These are phyloP conservation scores for Epicampocera succincta DNA, from an alignment of 2,888 invertebrate species.

Conservation along the genomic window DNA sequence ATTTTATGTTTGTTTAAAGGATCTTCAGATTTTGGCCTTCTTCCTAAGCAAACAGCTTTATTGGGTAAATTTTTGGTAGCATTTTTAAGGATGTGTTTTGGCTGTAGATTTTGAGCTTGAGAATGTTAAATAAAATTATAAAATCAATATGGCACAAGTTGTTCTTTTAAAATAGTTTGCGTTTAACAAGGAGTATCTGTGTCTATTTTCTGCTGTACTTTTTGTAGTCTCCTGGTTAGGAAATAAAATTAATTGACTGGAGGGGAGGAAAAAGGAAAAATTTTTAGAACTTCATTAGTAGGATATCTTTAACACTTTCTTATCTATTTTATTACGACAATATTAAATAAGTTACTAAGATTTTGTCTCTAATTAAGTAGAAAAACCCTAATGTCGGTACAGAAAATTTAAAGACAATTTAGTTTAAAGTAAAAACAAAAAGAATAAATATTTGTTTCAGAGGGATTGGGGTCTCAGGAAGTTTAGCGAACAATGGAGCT, in stretches of 20 bases:
- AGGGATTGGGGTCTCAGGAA: too few relatives aligned
- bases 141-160: constrained; percentile 51
- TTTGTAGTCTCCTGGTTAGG: background rate
- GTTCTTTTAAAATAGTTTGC: constrained; percentile 13
- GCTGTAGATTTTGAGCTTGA: constrained; percentile 19
- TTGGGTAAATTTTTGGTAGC: constrained; percentile 2
- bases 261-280: constrained; percentile 31
- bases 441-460: too few relatives aligned
- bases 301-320: constrained; percentile 20
- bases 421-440: too few relatives aligned
- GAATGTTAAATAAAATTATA: constrained; percentile 49
- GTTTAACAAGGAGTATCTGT: background rate
- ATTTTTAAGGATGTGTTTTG: background rate
- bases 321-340: constrained; percentile 12
- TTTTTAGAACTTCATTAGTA: constrained; percentile 53
- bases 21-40: constrained; percentile 36
- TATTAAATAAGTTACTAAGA: background rate
- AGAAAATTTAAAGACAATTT: background rate
- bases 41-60: constrained; percentile 20
- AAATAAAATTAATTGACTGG: constrained; percentile 55
- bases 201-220: constrained; percentile 9
- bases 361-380: constrained; percentile 13
- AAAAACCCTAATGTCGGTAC: background rate
- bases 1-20: constrained; percentile 50
- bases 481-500: too few relatives aligned